A percentile compares a stretch with the other conserved stretches of the same genome.
These are phyloP conservation scores for Trichopria drosophilae DNA, from an alignment of 2,888 invertebrate species.

Conservation along the genomic window DNA sequence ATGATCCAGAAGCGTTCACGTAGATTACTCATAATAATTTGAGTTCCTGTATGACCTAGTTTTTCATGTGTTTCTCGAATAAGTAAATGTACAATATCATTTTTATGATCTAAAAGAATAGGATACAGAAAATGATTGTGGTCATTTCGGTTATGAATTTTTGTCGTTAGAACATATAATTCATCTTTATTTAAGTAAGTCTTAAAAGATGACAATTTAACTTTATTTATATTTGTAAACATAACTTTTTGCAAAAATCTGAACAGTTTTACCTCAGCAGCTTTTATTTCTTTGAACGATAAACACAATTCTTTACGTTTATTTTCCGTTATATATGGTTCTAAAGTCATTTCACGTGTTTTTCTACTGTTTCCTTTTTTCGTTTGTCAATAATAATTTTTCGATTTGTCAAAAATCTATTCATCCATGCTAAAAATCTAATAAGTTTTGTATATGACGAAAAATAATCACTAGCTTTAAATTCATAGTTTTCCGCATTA, in stretches of 20 bases:
- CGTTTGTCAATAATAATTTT: not conserved
- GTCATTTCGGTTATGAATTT: slow-evolving; percentile 9
- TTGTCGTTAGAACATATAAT: slow-evolving; percentile 7
- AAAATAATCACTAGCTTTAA: not conserved
- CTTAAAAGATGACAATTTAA: no score
- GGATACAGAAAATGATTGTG: not conserved
- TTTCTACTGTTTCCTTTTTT: no score
- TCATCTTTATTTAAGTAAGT: slow-evolving; percentile 2
- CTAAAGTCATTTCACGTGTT: no score
- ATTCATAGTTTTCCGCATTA: not conserved
- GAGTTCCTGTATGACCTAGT: slow-evolving; percentile 31
- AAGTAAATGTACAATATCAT: not conserved
- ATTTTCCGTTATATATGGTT: slow-evolving; percentile 1
- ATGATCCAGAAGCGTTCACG: slow-evolving; percentile 35
- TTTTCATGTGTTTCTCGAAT: slow-evolving; percentile 32
- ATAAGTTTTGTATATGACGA: slow-evolving; percentile 34
- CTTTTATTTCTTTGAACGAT: not conserved
- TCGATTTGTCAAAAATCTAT: slow-evolving; percentile 17
- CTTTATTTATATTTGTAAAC: slow-evolving; percentile 2
- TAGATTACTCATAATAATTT: slow-evolving; percentile 27
- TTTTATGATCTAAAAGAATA: slow-evolving; percentile 3
- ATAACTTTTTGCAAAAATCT: slow-evolving; percentile 4
- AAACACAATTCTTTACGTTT: not conserved
- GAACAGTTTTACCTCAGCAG: slow-evolving; percentile 9
- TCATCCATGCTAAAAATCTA: slow-evolving; percentile 37